Evolutionary conservation across 2,888 invertebrate species (phyloP).

Genomic region (Lasioglossum figueresi): DNA sequence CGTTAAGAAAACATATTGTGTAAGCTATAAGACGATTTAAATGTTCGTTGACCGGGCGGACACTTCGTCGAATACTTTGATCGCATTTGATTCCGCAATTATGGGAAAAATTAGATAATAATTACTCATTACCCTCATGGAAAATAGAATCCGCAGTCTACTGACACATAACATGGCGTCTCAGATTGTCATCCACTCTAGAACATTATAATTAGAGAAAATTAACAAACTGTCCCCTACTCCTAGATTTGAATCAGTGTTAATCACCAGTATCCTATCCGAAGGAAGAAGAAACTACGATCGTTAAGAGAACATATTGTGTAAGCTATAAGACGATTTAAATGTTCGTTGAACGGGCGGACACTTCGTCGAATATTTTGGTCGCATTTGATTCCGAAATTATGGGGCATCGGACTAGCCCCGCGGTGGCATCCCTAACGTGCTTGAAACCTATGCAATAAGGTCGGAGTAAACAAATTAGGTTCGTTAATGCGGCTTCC

Average conservation of each 20-base stretch:
- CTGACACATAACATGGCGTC: no score
- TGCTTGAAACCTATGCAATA: neutral
- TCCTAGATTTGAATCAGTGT: neutral
- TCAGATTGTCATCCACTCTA: neutral
- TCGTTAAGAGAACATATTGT: neutral
- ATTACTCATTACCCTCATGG: no score
- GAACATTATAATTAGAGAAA: neutral
- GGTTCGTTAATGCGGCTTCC: conserved; percentile 23
- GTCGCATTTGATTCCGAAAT: neutral
- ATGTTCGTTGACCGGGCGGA: no score
- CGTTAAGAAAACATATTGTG: no score
- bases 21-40: no score
- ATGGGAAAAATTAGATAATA: no score
- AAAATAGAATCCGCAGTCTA: no score
- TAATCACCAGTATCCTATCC: neutral
- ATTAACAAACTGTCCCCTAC: neutral
- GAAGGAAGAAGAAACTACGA: neutral
- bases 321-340: neutral
- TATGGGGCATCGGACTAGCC: neutral
- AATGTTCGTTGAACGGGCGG: neutral
- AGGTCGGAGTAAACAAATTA: conserved; percentile 22
- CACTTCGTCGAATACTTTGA: no score
- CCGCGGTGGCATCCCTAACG: neutral
- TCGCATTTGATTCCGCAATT: no score
- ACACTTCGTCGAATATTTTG: neutral